Percentiles rank a stretch among this genome's conserved stretches.
phyloP scores from a whole-genome alignment of 2,113 vertebrate species.

The Pica pica region DNA sequence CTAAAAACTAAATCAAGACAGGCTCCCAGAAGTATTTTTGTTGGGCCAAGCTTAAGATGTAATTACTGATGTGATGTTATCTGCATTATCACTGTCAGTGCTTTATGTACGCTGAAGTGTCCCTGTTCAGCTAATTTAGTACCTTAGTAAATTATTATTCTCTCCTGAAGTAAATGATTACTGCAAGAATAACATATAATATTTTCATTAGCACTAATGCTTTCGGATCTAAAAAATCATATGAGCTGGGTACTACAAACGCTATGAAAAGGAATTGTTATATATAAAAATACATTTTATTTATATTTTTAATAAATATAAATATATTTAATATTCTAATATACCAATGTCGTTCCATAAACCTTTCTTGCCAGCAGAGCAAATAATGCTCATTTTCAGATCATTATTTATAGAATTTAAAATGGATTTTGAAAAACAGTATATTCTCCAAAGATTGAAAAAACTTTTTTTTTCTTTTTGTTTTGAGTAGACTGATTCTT shows the following conservation, averaged over 20 bases:
- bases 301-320: not conserved
- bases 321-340: not conserved
- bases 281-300: not conserved
- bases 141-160: not conserved
- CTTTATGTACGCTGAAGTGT: not conserved
- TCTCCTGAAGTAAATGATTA: not conserved
- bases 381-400: not conserved
- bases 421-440: conserved; percentile 12
- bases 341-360: not conserved
- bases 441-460: not conserved
- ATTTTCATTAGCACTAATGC: not conserved
- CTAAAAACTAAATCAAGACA: not conserved
- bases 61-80: not conserved
- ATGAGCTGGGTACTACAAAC: not conserved
- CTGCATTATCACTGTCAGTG: not conserved
- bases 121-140: not conserved
- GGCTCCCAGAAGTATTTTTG: not conserved
- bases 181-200: not conserved
- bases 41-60: not conserved
- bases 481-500: not conserved
- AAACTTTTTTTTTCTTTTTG: not conserved
- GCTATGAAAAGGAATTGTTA: not conserved
- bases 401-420: not conserved
- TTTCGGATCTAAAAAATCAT: not conserved
- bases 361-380: not conserved